Base-by-base conservation (phyloP, 2,113 vertebrate species). In the Megaleporinus macrocephalus region DNA sequence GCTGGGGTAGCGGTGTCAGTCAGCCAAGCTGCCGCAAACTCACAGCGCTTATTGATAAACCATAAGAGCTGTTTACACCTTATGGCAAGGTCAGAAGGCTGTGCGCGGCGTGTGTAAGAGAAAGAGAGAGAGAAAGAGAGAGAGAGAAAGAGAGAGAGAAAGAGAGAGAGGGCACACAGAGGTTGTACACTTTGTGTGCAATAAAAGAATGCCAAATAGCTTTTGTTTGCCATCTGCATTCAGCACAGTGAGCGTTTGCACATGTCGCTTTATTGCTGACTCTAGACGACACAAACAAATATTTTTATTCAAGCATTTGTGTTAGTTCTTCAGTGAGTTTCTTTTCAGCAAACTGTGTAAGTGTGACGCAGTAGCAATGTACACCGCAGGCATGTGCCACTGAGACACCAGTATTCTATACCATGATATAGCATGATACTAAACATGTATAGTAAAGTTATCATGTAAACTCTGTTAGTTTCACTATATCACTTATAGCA, bases 211-310 rank as follows among this genome's bases (percentile, higher is more conserved):
- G 26, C 57, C 24, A 41, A 5, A 47, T 27, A 9, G 15, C 36
- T 76, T 61, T 62, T 36, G 30, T 41, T 20, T 75, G 72, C 27
- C 36, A 22, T 36, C 11, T 71, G 41, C 69, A 71, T 36, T 71
- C 69, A 49, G 41, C 41, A 0, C 11, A 22, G 41, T 71, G 27
- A 65, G 14, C 2, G 24, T 44, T 15, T 47, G 3, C 27, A n/a
- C 36, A 20, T 57, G 72, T 30, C 26, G 30, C 49, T 57, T 73
- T 33, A n/a, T 73, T 27, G 11, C 72, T 57, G 4, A 59, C 61
- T 61, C 41, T 41, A 15, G 15, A 72, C 44, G 11, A 12, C 69
- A 71, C 69, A 49, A 26, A 15, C 69, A 22, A 57, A 57, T 13
- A 51, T 14, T 14, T 16, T 51, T 5, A 51, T 51, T 51, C 41